These are phyloP conservation scores for Falco peregrinus DNA, from an alignment of 2,797 vertebrate species.

Conservation along the genomic window DNA sequence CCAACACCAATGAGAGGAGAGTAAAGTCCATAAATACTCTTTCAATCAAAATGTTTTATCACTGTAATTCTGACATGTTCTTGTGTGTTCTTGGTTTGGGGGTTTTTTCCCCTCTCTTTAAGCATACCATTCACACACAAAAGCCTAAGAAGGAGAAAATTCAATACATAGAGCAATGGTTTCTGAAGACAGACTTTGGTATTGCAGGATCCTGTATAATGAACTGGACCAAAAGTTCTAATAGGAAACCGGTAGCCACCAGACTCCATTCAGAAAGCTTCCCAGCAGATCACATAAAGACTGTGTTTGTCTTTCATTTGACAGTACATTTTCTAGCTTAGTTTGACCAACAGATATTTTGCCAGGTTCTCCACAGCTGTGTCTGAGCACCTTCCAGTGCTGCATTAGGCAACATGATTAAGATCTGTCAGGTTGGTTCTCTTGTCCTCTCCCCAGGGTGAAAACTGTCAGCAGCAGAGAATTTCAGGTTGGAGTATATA, in stretches of 20 bases:
- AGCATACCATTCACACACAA: background rate
- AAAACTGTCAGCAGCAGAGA: background rate
- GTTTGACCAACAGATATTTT: background rate
- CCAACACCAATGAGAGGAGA: background rate
- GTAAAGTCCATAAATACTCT: background rate
- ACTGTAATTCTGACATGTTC: background rate
- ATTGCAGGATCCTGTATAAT: accelerated
- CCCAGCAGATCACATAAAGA: background rate
- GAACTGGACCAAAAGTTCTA: background rate
- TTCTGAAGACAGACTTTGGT: background rate
- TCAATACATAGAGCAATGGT: background rate
- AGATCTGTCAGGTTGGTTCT: background rate
- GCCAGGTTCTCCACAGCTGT: background rate
- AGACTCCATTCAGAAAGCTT: background rate
- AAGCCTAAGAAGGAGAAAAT: background rate
- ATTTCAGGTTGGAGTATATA: background rate
- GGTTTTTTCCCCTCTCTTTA: background rate
- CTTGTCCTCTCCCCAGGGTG: background rate
- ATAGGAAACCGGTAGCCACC: background rate
- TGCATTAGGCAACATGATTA: background rate
- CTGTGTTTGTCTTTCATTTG: background rate
- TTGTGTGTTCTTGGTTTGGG: background rate
- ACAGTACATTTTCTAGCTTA: background rate
- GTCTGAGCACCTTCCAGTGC: background rate
- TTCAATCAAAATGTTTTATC: background rate